These are phyloP conservation scores for Littorina saxatilis DNA, from an alignment of 1,140 invertebrate genomes.

Conservation along the genomic window DNA sequence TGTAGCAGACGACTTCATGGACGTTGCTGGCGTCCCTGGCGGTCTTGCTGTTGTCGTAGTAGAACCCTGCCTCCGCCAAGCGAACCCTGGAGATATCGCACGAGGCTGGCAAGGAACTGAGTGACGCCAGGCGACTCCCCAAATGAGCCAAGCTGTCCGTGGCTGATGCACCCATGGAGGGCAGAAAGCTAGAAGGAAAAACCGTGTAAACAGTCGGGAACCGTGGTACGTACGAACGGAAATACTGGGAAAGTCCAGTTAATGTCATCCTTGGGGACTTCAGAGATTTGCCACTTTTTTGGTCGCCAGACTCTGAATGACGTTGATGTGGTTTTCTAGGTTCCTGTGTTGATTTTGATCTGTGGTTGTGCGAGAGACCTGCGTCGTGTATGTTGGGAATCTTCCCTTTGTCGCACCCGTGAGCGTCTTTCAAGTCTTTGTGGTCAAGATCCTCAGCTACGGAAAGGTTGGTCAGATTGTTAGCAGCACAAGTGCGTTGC, in stretches of 20 bases:
- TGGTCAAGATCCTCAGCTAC: neutral
- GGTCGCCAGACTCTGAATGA: neutral
- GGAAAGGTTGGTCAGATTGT: neutral
- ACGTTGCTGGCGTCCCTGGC: neutral
- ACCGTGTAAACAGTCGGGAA: neutral
- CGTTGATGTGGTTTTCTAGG: no score
- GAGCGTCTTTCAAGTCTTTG: neutral
- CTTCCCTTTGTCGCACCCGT: neutral
- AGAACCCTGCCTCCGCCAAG: conserved; percentile 26
- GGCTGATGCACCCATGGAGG: neutral
- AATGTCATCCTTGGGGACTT: neutral
- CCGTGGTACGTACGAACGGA: no score
- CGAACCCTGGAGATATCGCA: conserved; percentile 2
- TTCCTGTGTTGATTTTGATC: no score
- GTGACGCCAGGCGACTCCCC: conserved; percentile 3
- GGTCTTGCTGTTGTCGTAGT: conserved; percentile 35
- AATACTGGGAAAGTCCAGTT: neutral
- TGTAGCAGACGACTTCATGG: conserved; percentile 12
- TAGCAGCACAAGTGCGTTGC: neutral
- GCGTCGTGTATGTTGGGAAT: neutral
- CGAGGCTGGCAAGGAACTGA: conserved; percentile 7
- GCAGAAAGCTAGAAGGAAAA: conserved; percentile 1
- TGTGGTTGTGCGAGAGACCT: no score
- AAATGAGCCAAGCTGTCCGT: neutral
- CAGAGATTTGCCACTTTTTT: neutral